These are phyloP conservation scores for Tragelaphus strepsiceros DNA, from an alignment of 2,113 vertebrate species.

Conservation along the genomic window DNA sequence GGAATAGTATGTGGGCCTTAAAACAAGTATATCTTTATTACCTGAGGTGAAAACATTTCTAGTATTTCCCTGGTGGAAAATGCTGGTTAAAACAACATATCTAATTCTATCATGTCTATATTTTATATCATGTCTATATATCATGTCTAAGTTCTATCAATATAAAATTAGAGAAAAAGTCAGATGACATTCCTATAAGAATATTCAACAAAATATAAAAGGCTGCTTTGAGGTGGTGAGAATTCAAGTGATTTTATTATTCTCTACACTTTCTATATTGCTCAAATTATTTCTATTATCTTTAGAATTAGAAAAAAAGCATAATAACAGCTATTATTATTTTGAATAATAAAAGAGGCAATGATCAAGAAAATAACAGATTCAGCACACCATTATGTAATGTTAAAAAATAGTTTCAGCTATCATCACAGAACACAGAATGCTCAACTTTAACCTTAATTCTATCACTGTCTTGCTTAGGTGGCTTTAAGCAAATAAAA, in stretches of 20 bases:
- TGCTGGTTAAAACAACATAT: not conserved
- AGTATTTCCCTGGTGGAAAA: not conserved
- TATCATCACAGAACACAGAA: not conserved
- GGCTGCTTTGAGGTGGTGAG: not conserved
- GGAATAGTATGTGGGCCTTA: not conserved
- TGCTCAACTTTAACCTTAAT: not conserved
- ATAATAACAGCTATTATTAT: not conserved
- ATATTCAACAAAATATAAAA: conserved; percentile 1
- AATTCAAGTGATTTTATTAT: not conserved
- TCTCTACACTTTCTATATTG: not conserved
- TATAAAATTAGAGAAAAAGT: not conserved
- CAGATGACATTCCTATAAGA: not conserved
- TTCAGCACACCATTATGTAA: not conserved
- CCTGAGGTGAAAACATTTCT: not conserved
- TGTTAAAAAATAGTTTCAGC: not conserved
- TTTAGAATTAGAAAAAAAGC: not conserved
- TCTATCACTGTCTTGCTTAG: not conserved
- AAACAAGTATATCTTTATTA: not conserved
- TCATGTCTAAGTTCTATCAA: not conserved
- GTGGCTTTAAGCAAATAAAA: conserved; percentile 18
- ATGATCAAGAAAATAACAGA: not conserved
- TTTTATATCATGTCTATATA: not conserved
- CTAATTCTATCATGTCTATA: not conserved
- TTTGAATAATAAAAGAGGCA: not conserved
- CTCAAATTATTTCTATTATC: not conserved